These are phyloP conservation scores for Pararge aegeria DNA, from an alignment of 1,140 invertebrate genomes.

Conservation along the genomic window DNA sequence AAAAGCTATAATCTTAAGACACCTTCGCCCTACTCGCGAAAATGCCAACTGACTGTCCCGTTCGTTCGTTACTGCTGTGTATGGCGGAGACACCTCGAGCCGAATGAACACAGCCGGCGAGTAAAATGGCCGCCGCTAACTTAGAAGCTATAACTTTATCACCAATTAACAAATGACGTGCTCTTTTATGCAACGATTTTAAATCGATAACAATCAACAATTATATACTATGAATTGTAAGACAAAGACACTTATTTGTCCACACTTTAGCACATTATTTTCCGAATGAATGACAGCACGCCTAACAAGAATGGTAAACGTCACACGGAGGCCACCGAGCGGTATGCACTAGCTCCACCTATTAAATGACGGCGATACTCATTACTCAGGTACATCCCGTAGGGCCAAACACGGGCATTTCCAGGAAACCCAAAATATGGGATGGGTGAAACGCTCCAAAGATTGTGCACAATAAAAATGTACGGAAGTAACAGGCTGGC, in stretches of 20 bases:
- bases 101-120: conserved; percentile 76
- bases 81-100: conserved; percentile 74
- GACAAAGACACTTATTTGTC: conserved; percentile 38
- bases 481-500: conserved; percentile 44
- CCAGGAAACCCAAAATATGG: conserved; percentile 61
- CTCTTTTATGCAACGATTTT: conserved; percentile 31
- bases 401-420: conserved; percentile 51
- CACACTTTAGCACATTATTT: conserved; percentile 45
- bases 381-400: conserved; percentile 73
- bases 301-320: conserved; percentile 50
- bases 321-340: conserved; percentile 55
- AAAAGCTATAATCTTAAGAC: conserved; percentile 73
- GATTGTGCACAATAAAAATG: conserved; percentile 44
- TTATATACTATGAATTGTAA: conserved; percentile 27
- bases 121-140: conserved; percentile 78
- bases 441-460: conserved; percentile 65
- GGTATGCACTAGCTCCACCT: conserved; percentile 71
- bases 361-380: conserved; percentile 49
- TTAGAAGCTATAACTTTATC: conserved; percentile 60
- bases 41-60: conserved; percentile 75
- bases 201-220: conserved; percentile 31
- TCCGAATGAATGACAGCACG: conserved; percentile 48
- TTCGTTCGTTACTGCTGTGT: conserved; percentile 68
- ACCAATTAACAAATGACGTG: conserved; percentile 47
- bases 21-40: conserved; percentile 75